Conservation (phyloP, 2,113 vertebrate genomes). For the Rana temporaria region DNA sequence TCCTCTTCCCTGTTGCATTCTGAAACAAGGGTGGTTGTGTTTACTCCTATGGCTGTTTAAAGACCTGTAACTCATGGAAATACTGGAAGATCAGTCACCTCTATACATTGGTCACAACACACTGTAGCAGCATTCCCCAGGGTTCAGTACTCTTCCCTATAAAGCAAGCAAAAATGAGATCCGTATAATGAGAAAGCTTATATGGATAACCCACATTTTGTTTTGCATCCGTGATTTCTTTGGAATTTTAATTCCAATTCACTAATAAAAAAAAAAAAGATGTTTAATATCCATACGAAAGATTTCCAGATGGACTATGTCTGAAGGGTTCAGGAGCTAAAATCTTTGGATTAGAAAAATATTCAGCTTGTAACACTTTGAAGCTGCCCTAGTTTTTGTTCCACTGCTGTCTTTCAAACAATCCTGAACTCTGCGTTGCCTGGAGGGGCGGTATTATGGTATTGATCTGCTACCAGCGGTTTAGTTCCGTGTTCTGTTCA, state of each 20-base stretch:
- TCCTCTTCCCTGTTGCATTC: too few species aligned
- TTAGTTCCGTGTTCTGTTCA: neutral
- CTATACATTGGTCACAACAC: neutral
- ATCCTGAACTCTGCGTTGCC: neutral
- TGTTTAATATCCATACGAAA: conserved; percentile 55
- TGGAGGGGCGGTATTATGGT: neutral
- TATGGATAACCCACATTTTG: conserved; percentile 43
- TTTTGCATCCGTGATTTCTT: conserved; percentile 24
- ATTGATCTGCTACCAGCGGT: conserved; percentile 7
- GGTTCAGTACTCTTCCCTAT: conserved; percentile 16
- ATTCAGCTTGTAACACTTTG: conserved; percentile 46
- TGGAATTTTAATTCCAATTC: conserved; percentile 50
- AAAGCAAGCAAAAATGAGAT: conserved; percentile 37
- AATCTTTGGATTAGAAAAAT: conserved; percentile 47
- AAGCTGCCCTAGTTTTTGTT: conserved; percentile 16
- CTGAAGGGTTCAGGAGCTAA: conserved; percentile 43
- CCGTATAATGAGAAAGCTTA: conserved; percentile 40
- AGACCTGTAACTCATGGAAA: neutral
- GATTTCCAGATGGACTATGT: conserved; percentile 48
- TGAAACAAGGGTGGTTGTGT: neutral
- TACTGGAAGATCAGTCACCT: neutral
- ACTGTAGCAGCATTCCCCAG: neutral
- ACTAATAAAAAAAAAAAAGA: conserved; percentile 54
- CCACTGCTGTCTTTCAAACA: conserved; percentile 7
- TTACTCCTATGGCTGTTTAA: neutral